phyloP scores from a whole-genome alignment of 1,140 invertebrate species.

The Oncopodura yosiiana region DNA sequence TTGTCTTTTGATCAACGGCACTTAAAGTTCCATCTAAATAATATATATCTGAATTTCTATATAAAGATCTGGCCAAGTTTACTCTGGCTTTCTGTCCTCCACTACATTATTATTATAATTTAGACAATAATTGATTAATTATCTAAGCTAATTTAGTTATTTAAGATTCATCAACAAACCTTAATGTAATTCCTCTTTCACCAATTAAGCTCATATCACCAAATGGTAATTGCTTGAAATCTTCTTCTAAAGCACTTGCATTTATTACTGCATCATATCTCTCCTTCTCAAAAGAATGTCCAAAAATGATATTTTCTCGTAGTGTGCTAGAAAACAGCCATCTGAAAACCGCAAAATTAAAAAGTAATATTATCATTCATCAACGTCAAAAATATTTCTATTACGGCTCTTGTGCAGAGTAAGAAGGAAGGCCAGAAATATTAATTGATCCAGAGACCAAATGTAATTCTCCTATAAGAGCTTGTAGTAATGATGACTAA shows the following conservation, averaged over 20 bases:
- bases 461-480: background rate
- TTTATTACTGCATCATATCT: no score
- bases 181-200: background rate
- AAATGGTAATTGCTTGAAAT: background rate
- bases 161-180: background rate
- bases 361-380: no score
- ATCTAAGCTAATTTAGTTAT: background rate
- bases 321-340: no score
- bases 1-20: background rate
- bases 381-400: no score
- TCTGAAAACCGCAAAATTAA: no score
- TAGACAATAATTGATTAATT: background rate
- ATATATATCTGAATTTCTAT: conserved; percentile 18
- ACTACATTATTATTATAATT: conserved; percentile 41
- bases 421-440: background rate
- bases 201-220: background rate
- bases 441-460: background rate
- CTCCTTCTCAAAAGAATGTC: no score
- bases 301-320: no score
- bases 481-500: no score
- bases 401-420: no score
- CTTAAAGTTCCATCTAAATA: conserved; percentile 15
- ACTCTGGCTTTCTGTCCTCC: conserved; percentile 85
- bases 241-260: background rate
- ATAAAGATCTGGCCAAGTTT: conserved; percentile 56